Percentiles rank a stretch among this genome's conserved stretches.
These are phyloP conservation scores for Aythya fuligula DNA, from an alignment of 2,797 vertebrate genomes.

Conservation along the genomic window DNA sequence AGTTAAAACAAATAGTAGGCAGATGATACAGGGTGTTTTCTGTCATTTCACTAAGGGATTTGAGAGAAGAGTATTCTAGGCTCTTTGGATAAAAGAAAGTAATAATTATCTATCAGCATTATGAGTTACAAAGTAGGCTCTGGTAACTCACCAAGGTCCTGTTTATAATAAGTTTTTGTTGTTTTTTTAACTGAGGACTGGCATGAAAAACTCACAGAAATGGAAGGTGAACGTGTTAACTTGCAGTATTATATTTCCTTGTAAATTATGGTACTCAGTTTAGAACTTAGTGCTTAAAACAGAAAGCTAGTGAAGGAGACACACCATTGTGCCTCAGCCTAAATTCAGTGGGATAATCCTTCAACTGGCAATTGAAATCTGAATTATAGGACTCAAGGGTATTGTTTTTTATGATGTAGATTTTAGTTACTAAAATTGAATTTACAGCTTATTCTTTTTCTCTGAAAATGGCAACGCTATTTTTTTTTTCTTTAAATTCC, in stretches of 20 bases:
- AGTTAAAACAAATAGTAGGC: neutral
- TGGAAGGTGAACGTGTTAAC: neutral
- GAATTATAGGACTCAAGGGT: neutral
- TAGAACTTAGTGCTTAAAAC: neutral
- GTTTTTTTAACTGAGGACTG: neutral
- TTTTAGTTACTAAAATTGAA: neutral
- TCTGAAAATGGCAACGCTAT: neutral
- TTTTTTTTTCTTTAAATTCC: neutral
- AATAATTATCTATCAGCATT: rapidly evolving
- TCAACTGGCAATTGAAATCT: neutral
- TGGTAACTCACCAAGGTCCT: neutral
- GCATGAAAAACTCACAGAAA: neutral
- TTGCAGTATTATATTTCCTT: neutral
- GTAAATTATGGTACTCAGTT: neutral
- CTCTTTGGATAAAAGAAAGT: neutral
- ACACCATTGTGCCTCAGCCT: neutral
- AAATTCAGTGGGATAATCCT: neutral
- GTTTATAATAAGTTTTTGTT: neutral
- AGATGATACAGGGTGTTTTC: neutral
- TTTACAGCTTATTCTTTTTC: rapidly evolving
- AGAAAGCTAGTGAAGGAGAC: neutral
- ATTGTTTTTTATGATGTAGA: neutral
- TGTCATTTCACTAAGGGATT: neutral
- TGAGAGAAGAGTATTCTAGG: neutral
- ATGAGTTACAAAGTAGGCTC: neutral